phyloP scores from a whole-genome alignment of 2,888 invertebrate species.

The Amphimallon solstitiale region DNA sequence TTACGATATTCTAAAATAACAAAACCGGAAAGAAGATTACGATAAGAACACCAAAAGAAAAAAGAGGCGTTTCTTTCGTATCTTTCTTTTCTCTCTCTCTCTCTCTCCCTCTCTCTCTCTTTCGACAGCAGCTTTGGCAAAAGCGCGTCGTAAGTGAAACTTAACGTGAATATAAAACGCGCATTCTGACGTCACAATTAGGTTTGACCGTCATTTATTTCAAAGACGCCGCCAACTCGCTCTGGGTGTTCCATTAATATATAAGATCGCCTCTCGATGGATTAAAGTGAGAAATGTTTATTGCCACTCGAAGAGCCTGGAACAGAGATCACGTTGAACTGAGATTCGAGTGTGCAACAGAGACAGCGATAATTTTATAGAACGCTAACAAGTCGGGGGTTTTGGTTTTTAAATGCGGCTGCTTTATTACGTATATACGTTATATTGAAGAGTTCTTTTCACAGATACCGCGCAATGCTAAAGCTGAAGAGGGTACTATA shows the following conservation, averaged over 20 bases:
- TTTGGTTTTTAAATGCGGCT: slow-evolving; percentile 51
- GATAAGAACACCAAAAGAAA: too few species aligned
- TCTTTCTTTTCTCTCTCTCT: too few species aligned
- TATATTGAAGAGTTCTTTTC: slow-evolving; percentile 19
- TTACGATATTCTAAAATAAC: too few species aligned
- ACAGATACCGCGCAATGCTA: slow-evolving; percentile 23
- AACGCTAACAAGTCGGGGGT: slow-evolving; percentile 58
- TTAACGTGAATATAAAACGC: slow-evolving; percentile 33
- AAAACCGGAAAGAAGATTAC: too few species aligned
- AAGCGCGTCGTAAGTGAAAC: slow-evolving; percentile 11
- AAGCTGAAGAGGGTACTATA: slow-evolving; percentile 16
- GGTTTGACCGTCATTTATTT: slow-evolving; percentile 57
- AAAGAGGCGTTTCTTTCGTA: too few species aligned
- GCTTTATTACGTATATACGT: slow-evolving; percentile 34
- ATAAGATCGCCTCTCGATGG: slow-evolving; percentile 56
- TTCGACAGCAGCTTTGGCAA: neutral
- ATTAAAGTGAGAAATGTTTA: slow-evolving; percentile 35
- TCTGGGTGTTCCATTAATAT: slow-evolving; percentile 63
- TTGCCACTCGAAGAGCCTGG: slow-evolving; percentile 35
- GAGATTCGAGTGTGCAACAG: slow-evolving; percentile 41
- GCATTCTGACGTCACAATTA: slow-evolving; percentile 54
- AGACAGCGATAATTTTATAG: slow-evolving; percentile 53
- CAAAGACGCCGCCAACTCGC: slow-evolving; percentile 62
- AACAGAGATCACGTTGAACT: slow-evolving; percentile 37
- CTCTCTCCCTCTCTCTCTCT: neutral